phyloP scores from a whole-genome alignment of 2,113 vertebrate species.

The Aleadryas rufinucha region DNA sequence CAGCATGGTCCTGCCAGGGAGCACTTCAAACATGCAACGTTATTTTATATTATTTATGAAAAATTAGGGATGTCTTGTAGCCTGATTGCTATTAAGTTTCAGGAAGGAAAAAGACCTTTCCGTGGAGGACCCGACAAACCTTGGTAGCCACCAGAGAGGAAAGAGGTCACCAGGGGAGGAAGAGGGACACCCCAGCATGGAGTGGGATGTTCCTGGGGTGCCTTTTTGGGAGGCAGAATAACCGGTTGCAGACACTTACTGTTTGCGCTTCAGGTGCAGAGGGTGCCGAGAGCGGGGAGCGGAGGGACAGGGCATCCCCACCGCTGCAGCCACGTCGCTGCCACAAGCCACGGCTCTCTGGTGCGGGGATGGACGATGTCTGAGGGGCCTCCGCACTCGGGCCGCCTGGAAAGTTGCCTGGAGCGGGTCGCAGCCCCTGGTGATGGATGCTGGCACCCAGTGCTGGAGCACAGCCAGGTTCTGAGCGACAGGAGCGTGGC shows the following conservation, averaged over 20 bases:
- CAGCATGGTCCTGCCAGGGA: background rate
- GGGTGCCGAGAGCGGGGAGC: rapidly evolving
- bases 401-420: background rate
- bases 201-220: background rate
- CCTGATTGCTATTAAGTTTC: background rate
- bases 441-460: rapidly evolving
- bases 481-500: background rate
- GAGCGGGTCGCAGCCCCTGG: rapidly evolving
- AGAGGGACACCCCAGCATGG: background rate
- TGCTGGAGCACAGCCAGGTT: background rate
- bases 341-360: background rate
- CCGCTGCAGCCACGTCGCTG: rapidly evolving
- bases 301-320: background rate
- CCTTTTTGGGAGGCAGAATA: background rate
- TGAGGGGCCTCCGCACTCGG: rapidly evolving
- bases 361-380: background rate
- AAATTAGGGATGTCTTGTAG: background rate
- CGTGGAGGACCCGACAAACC: background rate
- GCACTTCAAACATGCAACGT: rapidly evolving
- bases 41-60: background rate
- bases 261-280: background rate
- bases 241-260: background rate
- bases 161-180: background rate
- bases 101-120: background rate
- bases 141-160: background rate